A percentile compares a stretch with the other conserved stretches of the same genome.
Conservation (phyloP, 2,797 vertebrate species). For the Novumbra hubbsi region DNA sequence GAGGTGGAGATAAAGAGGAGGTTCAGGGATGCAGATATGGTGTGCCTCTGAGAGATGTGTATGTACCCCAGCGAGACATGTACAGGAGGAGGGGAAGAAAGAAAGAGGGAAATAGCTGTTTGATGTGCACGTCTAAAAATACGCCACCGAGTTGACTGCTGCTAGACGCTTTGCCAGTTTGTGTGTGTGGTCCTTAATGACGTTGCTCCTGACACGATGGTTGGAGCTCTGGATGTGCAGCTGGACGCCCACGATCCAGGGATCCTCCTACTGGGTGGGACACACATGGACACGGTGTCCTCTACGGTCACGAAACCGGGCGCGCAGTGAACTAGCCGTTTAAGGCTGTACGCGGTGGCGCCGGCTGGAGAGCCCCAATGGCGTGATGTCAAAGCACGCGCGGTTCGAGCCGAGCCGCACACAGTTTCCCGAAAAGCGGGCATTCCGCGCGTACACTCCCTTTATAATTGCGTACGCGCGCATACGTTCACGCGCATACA, state of each 20-base stretch:
- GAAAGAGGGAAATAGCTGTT: slow-evolving; percentile 25
- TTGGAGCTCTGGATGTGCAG: background rate
- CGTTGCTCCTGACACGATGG: slow-evolving; percentile 12
- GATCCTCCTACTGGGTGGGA: background rate
- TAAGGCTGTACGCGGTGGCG: too few relatives aligned
- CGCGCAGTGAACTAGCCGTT: too few relatives aligned
- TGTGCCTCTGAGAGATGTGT: slow-evolving; percentile 16
- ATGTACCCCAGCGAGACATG: background rate
- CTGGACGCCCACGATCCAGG: slow-evolving; percentile 17
- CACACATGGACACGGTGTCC: background rate
- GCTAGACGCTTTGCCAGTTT: slow-evolving; percentile 15
- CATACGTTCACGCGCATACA: slow-evolving; percentile 16
- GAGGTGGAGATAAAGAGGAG: slow-evolving; percentile 30
- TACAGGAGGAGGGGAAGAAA: slow-evolving; percentile 1
- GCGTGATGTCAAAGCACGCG: too few relatives aligned
- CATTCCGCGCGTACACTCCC: background rate
- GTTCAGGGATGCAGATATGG: slow-evolving; percentile 30
- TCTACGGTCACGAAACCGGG: background rate
- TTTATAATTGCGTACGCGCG: background rate
- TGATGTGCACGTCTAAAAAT: slow-evolving; percentile 47
- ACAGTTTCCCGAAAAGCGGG: background rate
- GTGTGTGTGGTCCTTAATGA: slow-evolving; percentile 16
- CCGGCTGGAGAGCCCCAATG: too few relatives aligned
- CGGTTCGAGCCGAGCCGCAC: background rate
- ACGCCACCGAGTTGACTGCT: slow-evolving; percentile 30